Evolutionary conservation across 2,888 invertebrate species (phyloP).

Genomic region (Euplagia quadripunctaria): DNA sequence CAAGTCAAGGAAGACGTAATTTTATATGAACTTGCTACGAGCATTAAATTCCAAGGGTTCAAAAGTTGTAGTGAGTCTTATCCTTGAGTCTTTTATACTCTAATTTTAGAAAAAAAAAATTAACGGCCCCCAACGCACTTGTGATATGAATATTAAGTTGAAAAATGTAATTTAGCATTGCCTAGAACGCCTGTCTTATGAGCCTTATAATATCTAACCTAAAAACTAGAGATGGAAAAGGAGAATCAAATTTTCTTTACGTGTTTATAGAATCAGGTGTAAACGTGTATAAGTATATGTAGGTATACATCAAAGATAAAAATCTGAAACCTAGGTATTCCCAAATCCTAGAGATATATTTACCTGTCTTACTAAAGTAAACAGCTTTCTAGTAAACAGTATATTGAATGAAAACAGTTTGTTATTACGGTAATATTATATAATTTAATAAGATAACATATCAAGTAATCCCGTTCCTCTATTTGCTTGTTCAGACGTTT

Average conservation of each 20-base stretch:
- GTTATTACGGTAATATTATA: background rate
- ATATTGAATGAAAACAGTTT: slow-evolving; percentile 1
- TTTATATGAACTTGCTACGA: background rate
- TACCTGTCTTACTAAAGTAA: background rate
- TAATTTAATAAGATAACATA: slow-evolving; percentile 1
- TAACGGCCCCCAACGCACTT: too few relatives aligned
- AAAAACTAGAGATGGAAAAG: too few relatives aligned
- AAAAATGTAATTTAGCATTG: too few relatives aligned
- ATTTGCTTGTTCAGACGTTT: too few relatives aligned
- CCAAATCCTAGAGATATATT: slow-evolving; percentile 7
- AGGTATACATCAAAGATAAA: slow-evolving; percentile 2
- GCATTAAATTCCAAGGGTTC: background rate
- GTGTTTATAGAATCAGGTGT: too few relatives aligned
- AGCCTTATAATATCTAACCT: too few relatives aligned
- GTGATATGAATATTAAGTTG: too few relatives aligned
- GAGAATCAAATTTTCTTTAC: too few relatives aligned
- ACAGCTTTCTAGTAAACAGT: slow-evolving; percentile 9
- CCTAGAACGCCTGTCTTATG: too few relatives aligned
- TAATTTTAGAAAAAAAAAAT: background rate
- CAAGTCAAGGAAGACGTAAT: background rate
- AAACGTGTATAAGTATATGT: too few relatives aligned
- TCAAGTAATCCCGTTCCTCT: background rate
- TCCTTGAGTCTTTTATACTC: background rate
- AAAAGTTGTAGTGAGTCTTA: background rate
- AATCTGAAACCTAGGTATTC: slow-evolving; percentile 6